Percentiles rank a stretch among this genome's conserved stretches.
These are phyloP conservation scores for Chaetodon auriga DNA, from an alignment of 2,113 vertebrate genomes.

Conservation along the genomic window DNA sequence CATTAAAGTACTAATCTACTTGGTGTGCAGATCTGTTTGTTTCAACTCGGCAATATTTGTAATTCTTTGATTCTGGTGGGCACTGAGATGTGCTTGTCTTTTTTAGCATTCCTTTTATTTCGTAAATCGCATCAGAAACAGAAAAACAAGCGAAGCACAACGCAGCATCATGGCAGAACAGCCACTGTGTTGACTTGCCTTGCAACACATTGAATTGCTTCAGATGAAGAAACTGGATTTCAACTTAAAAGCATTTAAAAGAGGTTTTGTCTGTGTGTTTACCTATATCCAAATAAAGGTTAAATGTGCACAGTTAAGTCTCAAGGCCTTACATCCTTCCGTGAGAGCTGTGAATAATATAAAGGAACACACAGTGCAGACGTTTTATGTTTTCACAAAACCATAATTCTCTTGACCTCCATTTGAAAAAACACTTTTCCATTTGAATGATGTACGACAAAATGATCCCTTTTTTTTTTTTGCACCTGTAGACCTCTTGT, in stretches of 20 bases:
- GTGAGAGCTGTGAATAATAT: neutral
- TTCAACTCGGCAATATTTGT: too few species aligned
- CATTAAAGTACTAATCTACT: too few species aligned
- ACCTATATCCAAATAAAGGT: neutral
- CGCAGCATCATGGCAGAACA: neutral
- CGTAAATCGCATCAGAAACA: neutral
- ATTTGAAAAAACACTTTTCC: neutral
- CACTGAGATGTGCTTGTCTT: too few species aligned
- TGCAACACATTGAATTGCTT: neutral
- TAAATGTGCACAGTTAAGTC: neutral
- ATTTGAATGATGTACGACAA: slow-evolving; percentile 12
- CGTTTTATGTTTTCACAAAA: slow-evolving; percentile 20
- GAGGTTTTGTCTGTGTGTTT: slow-evolving; percentile 2
- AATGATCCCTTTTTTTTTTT: neutral
- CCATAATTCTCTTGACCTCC: slow-evolving; percentile 27
- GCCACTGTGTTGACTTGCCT: neutral
- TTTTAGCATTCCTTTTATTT: neutral
- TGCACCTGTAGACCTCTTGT: slow-evolving; percentile 31
- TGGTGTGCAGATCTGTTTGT: too few species aligned
- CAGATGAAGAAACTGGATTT: neutral
- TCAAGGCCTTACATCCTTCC: slow-evolving; percentile 13
- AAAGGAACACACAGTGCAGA: slow-evolving; percentile 4
- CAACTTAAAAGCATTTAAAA: slow-evolving; percentile 19
- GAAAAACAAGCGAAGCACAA: slow-evolving; percentile 5
- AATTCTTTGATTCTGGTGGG: too few species aligned